Percentiles rank a stretch among this genome's conserved stretches.
These are phyloP conservation scores for Lycia hirtaria DNA, from an alignment of 2,888 invertebrate genomes.

Conservation along the genomic window DNA sequence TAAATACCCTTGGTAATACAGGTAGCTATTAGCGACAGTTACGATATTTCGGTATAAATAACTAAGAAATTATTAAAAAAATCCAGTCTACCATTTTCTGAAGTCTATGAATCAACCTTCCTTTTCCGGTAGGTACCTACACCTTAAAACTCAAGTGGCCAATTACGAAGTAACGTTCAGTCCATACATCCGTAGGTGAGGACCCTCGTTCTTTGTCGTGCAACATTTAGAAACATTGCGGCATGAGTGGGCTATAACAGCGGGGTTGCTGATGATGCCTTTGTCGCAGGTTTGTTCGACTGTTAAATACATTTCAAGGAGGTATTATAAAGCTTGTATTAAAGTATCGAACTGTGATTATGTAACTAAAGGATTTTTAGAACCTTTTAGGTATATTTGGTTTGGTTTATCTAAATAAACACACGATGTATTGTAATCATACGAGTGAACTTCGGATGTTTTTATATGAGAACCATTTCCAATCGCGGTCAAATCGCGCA, in stretches of 20 bases:
- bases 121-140: constrained; percentile 75
- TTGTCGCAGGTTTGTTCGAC: constrained; percentile 1
- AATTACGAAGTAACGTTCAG: constrained; percentile 72
- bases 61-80: background rate
- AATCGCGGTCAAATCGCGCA: no score
- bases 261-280: constrained; percentile 20
- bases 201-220: constrained; percentile 53
- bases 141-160: constrained; percentile 79
- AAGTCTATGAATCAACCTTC: constrained; percentile 58
- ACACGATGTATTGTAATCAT: no score
- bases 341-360: no score
- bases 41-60: background rate
- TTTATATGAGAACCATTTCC: no score
- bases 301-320: background rate
- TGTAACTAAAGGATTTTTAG: no score
- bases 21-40: no score
- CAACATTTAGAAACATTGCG: constrained; percentile 67
- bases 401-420: no score
- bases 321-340: background rate
- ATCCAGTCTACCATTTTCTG: constrained; percentile 39
- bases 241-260: constrained; percentile 31
- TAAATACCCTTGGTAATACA: no score
- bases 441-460: no score
- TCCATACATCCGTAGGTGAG: constrained; percentile 60
- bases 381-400: no score